Percentiles rank a stretch among this genome's conserved stretches.
Evolutionary conservation across 2,888 invertebrate species (phyloP).

Genomic region (Hirtodrosophila duncani): DNA sequence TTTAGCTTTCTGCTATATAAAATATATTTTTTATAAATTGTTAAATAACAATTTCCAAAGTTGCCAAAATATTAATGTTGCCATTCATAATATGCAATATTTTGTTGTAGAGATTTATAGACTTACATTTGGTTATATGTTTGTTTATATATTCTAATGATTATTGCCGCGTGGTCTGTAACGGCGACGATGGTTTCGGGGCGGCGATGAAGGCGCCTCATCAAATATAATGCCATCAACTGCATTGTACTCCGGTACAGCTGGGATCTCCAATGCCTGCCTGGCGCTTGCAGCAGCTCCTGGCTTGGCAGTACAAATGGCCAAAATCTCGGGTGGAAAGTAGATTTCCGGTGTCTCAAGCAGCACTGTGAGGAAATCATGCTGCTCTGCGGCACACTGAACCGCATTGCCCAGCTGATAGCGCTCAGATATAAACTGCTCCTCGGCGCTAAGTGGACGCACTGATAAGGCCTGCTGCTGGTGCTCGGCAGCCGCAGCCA

Average conservation of each 20-base stretch:
- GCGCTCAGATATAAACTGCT: conserved; percentile 22
- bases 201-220: conserved; percentile 46
- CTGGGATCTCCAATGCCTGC: not conserved
- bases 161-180: conserved; percentile 18
- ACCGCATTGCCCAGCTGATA: conserved; percentile 29
- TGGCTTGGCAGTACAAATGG: conserved; percentile 22
- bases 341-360: conserved; percentile 45
- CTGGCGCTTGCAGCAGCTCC: not conserved
- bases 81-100: too few species aligned
- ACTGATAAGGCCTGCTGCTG: not conserved
- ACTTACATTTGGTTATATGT: too few species aligned
- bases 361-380: conserved; percentile 38
- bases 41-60: not conserved
- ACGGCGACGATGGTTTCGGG: conserved; percentile 25
- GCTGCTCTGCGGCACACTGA: conserved; percentile 27
- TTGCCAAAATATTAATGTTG: too few species aligned
- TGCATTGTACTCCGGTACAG: not conserved
- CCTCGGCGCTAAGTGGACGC: conserved; percentile 12
- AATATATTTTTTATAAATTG: not conserved
- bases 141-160: not conserved
- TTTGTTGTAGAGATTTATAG: too few species aligned
- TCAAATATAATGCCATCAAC: conserved; percentile 20
- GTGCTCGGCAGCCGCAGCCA: conserved; percentile 4
- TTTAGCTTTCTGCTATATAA: not conserved
- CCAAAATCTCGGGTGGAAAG: conserved; percentile 41